A percentile compares a stretch with the other conserved stretches of the same genome.
Evolutionary conservation across 2,888 invertebrate genomes (phyloP).

Genomic region (Drosophila eohydei): DNA sequence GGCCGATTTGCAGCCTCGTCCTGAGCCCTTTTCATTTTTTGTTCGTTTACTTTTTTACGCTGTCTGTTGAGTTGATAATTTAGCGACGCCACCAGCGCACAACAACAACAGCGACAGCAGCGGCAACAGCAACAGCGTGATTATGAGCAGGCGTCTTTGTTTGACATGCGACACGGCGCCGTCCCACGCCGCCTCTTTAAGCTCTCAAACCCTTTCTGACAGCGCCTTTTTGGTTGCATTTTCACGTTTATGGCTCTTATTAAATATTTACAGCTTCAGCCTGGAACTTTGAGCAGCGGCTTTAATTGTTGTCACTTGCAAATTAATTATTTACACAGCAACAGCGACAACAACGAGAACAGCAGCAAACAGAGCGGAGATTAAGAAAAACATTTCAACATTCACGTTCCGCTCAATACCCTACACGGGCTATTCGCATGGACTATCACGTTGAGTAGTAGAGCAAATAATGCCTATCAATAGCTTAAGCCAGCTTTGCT

Average conservation of each 20-base stretch:
- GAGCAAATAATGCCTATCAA: slow-evolving; percentile 1
- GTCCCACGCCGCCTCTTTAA: neutral
- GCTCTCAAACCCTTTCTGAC: neutral
- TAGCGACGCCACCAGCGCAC: slow-evolving; percentile 62
- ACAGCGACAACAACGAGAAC: slow-evolving; percentile 9
- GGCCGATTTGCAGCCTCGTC: slow-evolving; percentile 65
- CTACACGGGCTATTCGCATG: neutral
- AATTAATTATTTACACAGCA: slow-evolving; percentile 73
- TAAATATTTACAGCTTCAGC: slow-evolving; percentile 74
- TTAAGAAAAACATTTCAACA: slow-evolving; percentile 1
- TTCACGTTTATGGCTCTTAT: slow-evolving; percentile 65
- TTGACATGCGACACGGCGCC: slow-evolving; percentile 43
- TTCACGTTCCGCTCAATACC: slow-evolving; percentile 7
- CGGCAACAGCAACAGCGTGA: slow-evolving; percentile 42
- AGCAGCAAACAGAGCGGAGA: slow-evolving; percentile 9
- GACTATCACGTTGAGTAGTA: neutral
- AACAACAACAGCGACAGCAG: slow-evolving; percentile 20
- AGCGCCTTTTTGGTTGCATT: slow-evolving; percentile 39
- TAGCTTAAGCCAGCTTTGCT: neutral
- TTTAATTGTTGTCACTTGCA: slow-evolving; percentile 80
- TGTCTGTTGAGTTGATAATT: slow-evolving; percentile 72
- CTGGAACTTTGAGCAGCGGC: slow-evolving; percentile 63
- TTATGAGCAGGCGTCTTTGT: slow-evolving; percentile 63
- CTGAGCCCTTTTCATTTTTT: slow-evolving; percentile 30
- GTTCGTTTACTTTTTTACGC: slow-evolving; percentile 13